Base-by-base conservation (phyloP, 2,888 invertebrate species). In the Meteorus colon region DNA sequence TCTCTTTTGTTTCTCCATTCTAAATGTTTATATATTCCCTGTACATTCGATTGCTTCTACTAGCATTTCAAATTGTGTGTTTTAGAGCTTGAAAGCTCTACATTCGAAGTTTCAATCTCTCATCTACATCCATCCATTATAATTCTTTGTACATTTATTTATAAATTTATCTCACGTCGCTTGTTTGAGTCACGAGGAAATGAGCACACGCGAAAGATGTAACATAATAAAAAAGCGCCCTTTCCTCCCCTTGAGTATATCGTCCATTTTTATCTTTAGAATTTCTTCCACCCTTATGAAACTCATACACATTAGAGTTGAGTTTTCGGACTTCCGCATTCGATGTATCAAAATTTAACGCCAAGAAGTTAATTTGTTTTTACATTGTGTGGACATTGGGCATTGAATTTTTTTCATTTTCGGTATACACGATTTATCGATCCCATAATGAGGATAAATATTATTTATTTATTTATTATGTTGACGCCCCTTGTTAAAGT, bases 291-390 rank as follows among this genome's bases (percentile, higher is more conserved):
- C 55, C 55, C 19, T 75, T 70, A 75, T 75, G 63, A 65, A 71
- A 29, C 69, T 37, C 19, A 68, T 37, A 45, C 41, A n/a, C 60
- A 8, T 55, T 55, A 48, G 3, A 31, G 62, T 62, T 62, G 62
- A 31, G 55, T n/a, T 31, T 24, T 51, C 37, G 55, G 63, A 70
- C 55, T 55, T 68, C 34, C 31, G 67, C 62, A 34, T 72, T 73
- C 62, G 62, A 72, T 73, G 68, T 69, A 55, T 69, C 72, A 69
- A 55, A 59, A 77, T 77, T 77, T 77, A 69, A 63, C 55, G 48
- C 55, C 55, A 69, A 65, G 24, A 75, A 63, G 69, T 75, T 72
- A 77, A 75, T 78, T 78, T 77, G 76, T 78, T 66, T 55, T 75
- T 67, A 72, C 69, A 72, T 48, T 34, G 70, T 74, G 14, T 12